phyloP scores from a whole-genome alignment of 1,140 invertebrate species.

The Drosophila albomicans region DNA sequence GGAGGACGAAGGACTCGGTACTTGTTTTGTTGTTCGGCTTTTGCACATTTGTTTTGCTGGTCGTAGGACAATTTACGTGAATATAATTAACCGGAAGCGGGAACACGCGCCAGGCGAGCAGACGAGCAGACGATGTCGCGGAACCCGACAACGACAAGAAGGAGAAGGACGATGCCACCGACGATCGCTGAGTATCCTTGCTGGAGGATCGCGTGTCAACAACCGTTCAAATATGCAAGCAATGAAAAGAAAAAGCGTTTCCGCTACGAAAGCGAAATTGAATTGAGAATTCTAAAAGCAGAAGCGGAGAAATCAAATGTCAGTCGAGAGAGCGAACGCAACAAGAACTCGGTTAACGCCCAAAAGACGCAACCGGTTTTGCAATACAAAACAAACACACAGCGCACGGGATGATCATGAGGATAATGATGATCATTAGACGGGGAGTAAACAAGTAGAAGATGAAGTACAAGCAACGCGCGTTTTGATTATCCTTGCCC shows the following conservation, averaged over 20 bases:
- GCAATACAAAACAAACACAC: conserved; percentile 11
- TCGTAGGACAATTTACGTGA: conserved; percentile 55
- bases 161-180: not conserved
- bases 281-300: conserved; percentile 37
- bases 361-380: conserved; percentile 70
- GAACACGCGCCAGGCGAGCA: conserved; percentile 71
- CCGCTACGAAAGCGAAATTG: conserved; percentile 75
- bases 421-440: conserved; percentile 33
- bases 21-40: conserved; percentile 44
- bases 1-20: not conserved
- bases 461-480: not conserved
- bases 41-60: conserved; percentile 49
- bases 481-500: conserved; percentile 68
- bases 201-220: conserved; percentile 78
- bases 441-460: conserved; percentile 65
- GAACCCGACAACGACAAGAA: not conserved
- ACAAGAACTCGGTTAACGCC: conserved; percentile 49
- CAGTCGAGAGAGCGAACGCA: conserved; percentile 38
- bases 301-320: conserved; percentile 69
- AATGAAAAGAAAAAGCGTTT: conserved; percentile 74
- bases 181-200: conserved; percentile 21
- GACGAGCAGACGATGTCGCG: conserved; percentile 37
- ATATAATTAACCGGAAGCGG: conserved; percentile 79
- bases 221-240: conserved; percentile 64
- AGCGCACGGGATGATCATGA: conserved; percentile 43